Base-by-base conservation (phyloP, 2,113 vertebrate genomes). In the Myanophis thanlyinensis region DNA sequence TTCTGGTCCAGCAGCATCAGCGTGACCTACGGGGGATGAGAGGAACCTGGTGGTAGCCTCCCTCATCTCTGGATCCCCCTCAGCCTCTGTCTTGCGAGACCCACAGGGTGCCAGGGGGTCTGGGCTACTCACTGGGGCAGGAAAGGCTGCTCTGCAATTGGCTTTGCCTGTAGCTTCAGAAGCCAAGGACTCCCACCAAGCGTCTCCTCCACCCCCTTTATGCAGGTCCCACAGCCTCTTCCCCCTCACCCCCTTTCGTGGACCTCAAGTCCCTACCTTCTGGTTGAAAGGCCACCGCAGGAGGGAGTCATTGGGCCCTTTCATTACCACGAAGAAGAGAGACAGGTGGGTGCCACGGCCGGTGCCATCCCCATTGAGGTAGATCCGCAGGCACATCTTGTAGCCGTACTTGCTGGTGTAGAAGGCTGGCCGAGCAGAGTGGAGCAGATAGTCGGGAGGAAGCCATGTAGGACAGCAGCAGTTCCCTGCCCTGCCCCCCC, bases 1-100 rank as follows among this genome's bases (percentile, higher is more conserved):
- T 99, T 99, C 97, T 99, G 99, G 93, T 99, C 99, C 85, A 99
- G 96, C 54, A 99, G 98, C 98, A 99, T 99, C 85, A 99, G 96
- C 0, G 99, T 99, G n/a, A 99, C 99, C 99, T 99, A 96, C 0
- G 25, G 23, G 8, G 8, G 0, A 73, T n/a, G 4, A 10, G 2
- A 12, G 20, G 6, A 51, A 18, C 13, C 25, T 13, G 5, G 13
- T 0, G 12, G 20, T 48, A 30, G 25, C 46, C 67, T 22, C 15
- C 2, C n/a, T 35, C 12, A 13, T 5, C 30, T n/a, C 62, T 15
- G 4, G 30, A 5, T 2, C n/a, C 67, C 13, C 3, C 18, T 8
- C 20, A 6, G 30, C n/a, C 62, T 73, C 5, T 18, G 62, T 6
- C 15, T 20, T 40, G 67, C 13, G 1, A 7, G 35, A 6, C 30